Evolutionary conservation across 2,797 vertebrate species (phyloP).

Genomic region (Thalassophryne amazonica): DNA sequence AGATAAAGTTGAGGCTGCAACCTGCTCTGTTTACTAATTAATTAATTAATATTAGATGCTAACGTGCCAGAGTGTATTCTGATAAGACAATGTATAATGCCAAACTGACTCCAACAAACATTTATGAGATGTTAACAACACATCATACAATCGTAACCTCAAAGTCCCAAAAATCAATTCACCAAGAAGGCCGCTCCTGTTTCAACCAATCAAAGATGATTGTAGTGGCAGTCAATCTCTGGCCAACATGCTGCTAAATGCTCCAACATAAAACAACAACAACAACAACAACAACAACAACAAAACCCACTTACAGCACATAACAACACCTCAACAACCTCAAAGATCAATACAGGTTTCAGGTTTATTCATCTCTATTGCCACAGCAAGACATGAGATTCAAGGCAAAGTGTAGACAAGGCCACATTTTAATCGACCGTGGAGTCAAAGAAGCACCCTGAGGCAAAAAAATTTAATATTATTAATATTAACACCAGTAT

Average conservation of each 20-base stretch:
- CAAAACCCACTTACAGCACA: slow-evolving; percentile 31
- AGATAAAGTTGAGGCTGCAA: too few relatives aligned
- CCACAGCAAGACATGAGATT: slow-evolving; percentile 12
- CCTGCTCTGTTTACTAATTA: too few relatives aligned
- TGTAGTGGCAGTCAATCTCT: neutral
- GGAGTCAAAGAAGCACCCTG: slow-evolving; percentile 35
- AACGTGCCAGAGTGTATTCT: neutral
- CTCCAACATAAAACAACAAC: slow-evolving; percentile 28
- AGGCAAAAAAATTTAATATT: slow-evolving; percentile 35
- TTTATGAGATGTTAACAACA: neutral
- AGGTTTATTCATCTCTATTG: slow-evolving; percentile 22
- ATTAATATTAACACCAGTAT: slow-evolving; percentile 38
- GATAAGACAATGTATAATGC: neutral
- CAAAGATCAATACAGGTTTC: slow-evolving; percentile 43
- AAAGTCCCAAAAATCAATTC: slow-evolving; percentile 2
- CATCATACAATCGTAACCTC: neutral
- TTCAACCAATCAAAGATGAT: neutral
- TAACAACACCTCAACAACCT: slow-evolving; percentile 27
- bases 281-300: too few relatives aligned
- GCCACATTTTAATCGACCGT: slow-evolving; percentile 12
- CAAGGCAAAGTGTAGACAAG: slow-evolving; percentile 4
- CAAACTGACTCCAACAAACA: slow-evolving; percentile 5
- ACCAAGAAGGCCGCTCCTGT: neutral
- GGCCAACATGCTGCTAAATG: slow-evolving; percentile 18
- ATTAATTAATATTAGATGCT: too few relatives aligned